Base-by-base conservation (phyloP, 53 echinoderm and acorn worm genomes). In the Zoroaster sp. region DNA sequence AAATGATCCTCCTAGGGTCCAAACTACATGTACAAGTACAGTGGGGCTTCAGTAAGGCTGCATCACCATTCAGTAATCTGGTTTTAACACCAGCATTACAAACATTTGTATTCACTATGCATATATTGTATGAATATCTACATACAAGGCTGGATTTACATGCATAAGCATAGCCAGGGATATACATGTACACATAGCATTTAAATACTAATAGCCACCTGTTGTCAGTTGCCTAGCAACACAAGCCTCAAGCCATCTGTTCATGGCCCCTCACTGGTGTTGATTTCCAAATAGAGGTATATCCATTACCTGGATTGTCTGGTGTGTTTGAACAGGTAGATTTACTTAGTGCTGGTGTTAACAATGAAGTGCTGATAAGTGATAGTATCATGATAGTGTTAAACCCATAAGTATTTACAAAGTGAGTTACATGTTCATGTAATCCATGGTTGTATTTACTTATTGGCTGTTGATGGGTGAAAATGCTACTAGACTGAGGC, bases 221-320 rank as follows among this genome's bases (percentile, higher is more conserved):
- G 85, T 85, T 70, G 71, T n/a, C 71, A 32, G 85, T 85, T 85
- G 71, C 85, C 54, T 39, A 49, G 85, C 70, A 85, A 85, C 85
- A 51, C 85, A 71, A 71, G 49, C 85, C 85, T 6, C 69, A 70
- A 51, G 49, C 85, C 69, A 21, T 47, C 23, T 47, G 28, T 4
- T 38, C 63, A 55, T 34, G 39, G 40, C 8, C 77, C 77, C 51
- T 46, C n/a, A 40, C 52, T 46, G 69, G 47, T 55, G 54, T 54
- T 38, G 36, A 59, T 71, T 35, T 33, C 35, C n/a, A n/a, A n/a
- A n/a, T n/a, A n/a, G n/a, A n/a, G n/a, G n/a, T n/a, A n/a, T 39
- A 80, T 80, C 63, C 37, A 80, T 80, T 80, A 63, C 77, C 4
- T 31, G 38, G 55, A 59, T 80, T 36, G 34, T 33, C 28, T 35